Conservation (phyloP, 2,888 invertebrate species). For the Campaea margaritaria region DNA sequence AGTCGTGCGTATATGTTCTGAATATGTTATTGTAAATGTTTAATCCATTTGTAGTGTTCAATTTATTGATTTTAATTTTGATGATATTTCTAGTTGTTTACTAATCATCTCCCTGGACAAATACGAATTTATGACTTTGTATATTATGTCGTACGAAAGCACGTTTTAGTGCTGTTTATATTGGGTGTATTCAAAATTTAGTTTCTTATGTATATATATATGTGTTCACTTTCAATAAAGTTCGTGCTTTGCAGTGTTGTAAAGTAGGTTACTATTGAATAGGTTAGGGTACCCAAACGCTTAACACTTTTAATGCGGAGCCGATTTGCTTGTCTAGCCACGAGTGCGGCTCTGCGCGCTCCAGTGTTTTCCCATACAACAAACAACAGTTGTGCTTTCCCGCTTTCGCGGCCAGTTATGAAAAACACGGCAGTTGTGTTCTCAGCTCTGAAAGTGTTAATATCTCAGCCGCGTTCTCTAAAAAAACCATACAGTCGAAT, state of each 20-base stretch:
- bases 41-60: constrained; percentile 19
- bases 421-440: too few species aligned
- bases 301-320: too few species aligned
- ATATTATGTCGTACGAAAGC: constrained; percentile 43
- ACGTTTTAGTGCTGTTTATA: constrained; percentile 65
- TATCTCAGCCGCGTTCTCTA: too few species aligned
- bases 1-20: constrained; percentile 24
- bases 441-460: too few species aligned
- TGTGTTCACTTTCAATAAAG: constrained; percentile 20
- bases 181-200: constrained; percentile 35
- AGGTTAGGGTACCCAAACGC: too few species aligned
- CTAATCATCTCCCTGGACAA: constrained; percentile 24
- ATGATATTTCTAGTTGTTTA: constrained; percentile 14
- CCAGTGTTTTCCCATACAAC: too few species aligned
- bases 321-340: too few species aligned
- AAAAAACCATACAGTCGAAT: too few species aligned
- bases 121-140: constrained; percentile 32
- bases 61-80: constrained; percentile 23
- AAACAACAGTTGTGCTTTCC: too few species aligned
- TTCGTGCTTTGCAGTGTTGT: constrained; percentile 1
- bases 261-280: not conserved
- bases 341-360: too few species aligned
- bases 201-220: constrained; percentile 10
- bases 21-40: constrained; percentile 14
- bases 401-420: too few species aligned